These are phyloP conservation scores for Polydrusus pterygomalis DNA, from an alignment of 2,888 invertebrate genomes.

Conservation along the genomic window DNA sequence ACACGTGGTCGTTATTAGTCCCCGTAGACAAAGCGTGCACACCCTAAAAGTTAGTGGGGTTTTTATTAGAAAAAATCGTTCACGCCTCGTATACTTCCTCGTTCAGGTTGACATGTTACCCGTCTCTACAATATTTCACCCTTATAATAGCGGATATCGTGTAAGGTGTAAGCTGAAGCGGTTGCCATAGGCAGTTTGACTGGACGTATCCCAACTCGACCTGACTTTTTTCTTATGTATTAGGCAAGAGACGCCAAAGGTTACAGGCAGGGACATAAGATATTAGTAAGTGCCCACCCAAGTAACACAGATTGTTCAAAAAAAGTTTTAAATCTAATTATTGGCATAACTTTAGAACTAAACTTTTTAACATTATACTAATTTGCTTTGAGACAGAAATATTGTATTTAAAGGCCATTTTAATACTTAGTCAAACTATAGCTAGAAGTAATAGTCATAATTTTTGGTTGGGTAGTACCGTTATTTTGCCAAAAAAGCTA, in stretches of 20 bases:
- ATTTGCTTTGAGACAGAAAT: too few species aligned
- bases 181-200: slow-evolving; percentile 18
- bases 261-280: too few species aligned
- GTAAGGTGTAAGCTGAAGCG: slow-evolving; percentile 27
- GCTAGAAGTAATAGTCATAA: too few species aligned
- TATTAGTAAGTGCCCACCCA: too few species aligned
- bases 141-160: slow-evolving; percentile 21
- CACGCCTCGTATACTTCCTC: slow-evolving; percentile 11
- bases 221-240: background rate
- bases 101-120: slow-evolving; percentile 23
- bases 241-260: background rate
- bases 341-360: too few species aligned
- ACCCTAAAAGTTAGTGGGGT: background rate
- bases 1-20: background rate
- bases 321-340: too few species aligned
- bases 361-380: too few species aligned
- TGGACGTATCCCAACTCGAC: background rate
- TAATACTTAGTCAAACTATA: too few species aligned
- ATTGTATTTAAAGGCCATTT: too few species aligned
- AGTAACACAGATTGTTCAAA: too few species aligned
- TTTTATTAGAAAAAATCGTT: slow-evolving; percentile 3
- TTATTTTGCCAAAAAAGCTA: too few species aligned
- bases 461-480: too few species aligned
- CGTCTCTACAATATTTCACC: slow-evolving; percentile 15
- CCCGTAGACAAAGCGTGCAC: background rate